Evolutionary conservation across 1,140 invertebrate species (phyloP).

Genomic region (Ips nitidus): DNA sequence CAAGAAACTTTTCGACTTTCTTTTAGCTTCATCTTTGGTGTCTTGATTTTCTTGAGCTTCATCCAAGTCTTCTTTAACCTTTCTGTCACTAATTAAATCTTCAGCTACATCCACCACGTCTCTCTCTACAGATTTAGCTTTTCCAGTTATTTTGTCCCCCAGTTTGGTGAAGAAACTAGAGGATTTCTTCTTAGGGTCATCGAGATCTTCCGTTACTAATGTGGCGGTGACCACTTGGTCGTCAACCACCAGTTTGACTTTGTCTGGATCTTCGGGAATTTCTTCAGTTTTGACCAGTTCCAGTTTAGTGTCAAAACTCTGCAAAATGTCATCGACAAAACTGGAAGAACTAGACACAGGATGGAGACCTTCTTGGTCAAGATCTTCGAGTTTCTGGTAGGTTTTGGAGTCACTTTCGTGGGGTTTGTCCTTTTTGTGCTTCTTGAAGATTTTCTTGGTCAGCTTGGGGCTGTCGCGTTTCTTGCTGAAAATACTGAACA

Average conservation of each 20-base stretch:
- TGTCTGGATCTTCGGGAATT: not conserved
- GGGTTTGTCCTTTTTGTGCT: constrained; percentile 38
- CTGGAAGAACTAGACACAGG: constrained; percentile 16
- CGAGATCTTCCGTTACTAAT: not conserved
- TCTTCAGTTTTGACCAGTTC: constrained; percentile 28
- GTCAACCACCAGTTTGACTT: constrained; percentile 5
- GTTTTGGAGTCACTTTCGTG: constrained; percentile 22
- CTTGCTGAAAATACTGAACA: constrained; percentile 42
- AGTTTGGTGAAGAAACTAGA: constrained; percentile 29
- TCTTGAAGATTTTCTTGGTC: constrained; percentile 38
- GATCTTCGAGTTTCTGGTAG: constrained; percentile 31
- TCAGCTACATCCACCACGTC: not conserved
- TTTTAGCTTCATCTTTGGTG: not conserved
- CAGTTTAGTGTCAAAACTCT: constrained; percentile 36
- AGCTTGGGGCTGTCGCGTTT: constrained; percentile 38
- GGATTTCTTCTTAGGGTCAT: constrained; percentile 20
- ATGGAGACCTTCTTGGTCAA: constrained; percentile 15
- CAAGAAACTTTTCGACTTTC: not conserved
- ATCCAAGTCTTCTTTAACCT: not conserved
- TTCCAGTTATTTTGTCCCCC: constrained; percentile 27
- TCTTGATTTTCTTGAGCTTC: constrained; percentile 1
- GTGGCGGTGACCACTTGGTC: constrained; percentile 2
- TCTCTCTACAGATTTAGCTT: constrained; percentile 22
- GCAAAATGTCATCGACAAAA: constrained; percentile 33
- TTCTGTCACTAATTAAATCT: not conserved